Evolutionary conservation across 2,113 vertebrate genomes (phyloP), one percentile per base, ranked within the genome.

Genomic region (Cyprinus carpio): DNA sequence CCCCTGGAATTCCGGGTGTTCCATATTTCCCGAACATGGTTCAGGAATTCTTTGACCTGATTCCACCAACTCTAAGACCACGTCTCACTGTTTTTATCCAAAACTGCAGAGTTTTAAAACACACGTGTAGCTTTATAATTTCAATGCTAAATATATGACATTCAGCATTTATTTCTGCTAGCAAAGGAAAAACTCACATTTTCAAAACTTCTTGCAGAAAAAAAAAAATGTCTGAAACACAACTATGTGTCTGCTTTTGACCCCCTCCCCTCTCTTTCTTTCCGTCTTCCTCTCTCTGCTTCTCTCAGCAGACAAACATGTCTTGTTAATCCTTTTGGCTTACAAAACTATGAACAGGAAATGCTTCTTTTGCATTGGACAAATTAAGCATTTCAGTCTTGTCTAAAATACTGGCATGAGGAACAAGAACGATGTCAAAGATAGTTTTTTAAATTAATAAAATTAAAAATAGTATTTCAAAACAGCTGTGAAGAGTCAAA

Each of bases 1-100:
- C 83, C 85, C 85, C 82, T 88, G 86, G 88, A 88, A 89, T 89
- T 86, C 85, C 54, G 86, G 82, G 83, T 88, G 85, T 87, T 90
- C 77, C 81, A 87, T 87, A 84, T 86, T 90, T 84, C 86, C 82
- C 40, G 60, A 90, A 89, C 89, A 87, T 67, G 75, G 74, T 84
- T 67, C 76, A 81, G 81, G 84, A 90, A 89, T 90, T 89, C 83
- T 82, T 67, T 87, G 85, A 86, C 82, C 75, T 88, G 86, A 83
- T 88, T 84, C 65, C 69, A 76, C 18, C 43, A 82, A 67, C 75
- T 64, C 46, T 34, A 83, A 74, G 51, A 60, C 40, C 37, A 31
- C 79, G 6, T 69, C 64, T 40, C 25, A 69, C 29, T 23, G n/a
- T 77, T 71, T 13, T 43, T 31, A 13, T 46, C 8, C 6, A n/a